Evolutionary conservation across 2,797 vertebrate species (phyloP), one percentile per base, ranked within the genome.

Genomic region (Gymnoscopelus microlampas): DNA sequence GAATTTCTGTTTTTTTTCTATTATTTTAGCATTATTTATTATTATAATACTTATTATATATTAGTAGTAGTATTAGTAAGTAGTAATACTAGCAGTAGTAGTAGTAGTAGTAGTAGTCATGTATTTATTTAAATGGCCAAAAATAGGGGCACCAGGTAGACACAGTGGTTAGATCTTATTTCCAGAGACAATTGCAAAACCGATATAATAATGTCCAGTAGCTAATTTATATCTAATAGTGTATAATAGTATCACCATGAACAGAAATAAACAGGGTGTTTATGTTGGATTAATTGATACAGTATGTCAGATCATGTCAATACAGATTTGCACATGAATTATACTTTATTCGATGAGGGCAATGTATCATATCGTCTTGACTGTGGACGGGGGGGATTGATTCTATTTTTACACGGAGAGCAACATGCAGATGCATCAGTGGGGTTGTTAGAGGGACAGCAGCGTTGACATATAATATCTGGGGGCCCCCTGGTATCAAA

Each of bases 371-470:
- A 72, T 78, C 68, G 53, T 49, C 74, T 35, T 24, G 23, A 82
- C 65, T 84, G 68, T 79, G 87, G 86, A 82, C 69, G 80, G 64
- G 79, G 60, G 67, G 64, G 81, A 82, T 78, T 68, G 35, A 63
- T 74, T 81, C 86, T 77, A 77, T 59, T 77, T 78, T 76, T 29
- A 68, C 65, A 83, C 79, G 80, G 77, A 79, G 71, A 75, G 47
- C 14, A 29, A 48, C 11, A 19, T 44, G 15, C 12, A 29, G 49
- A 14, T 39, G 10, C 29, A 13, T 48, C 50, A n/a, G 59, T 24
- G 44, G 3, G 24, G 62, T 47, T 70, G 39, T 49, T 44, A 12
- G 39, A 55, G 39, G 53, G 59, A 29, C 29, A 58, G 26, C 26
- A 15, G 44, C 47, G 26, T 58, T 19, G 49, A 12, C 19, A 9